Percentiles rank a stretch among this genome's conserved stretches.
phyloP scores from a whole-genome alignment of 2,113 vertebrate species.

The Neomonachus schauinslandi region DNA sequence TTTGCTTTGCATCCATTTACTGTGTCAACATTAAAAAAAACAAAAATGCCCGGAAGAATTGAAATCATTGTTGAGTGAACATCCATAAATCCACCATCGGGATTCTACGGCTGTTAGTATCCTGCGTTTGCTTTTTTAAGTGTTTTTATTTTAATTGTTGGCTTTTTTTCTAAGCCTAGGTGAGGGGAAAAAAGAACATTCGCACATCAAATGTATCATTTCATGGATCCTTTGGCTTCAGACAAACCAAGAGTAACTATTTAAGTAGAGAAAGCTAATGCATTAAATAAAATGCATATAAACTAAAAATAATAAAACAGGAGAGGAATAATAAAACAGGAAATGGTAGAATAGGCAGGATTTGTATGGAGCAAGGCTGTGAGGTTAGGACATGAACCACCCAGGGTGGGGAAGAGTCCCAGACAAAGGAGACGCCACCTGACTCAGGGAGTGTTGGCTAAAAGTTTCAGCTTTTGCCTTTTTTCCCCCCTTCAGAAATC shows the following conservation, averaged over 20 bases:
- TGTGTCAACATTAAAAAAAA: not conserved
- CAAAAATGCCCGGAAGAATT: not conserved
- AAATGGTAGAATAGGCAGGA: fast-evolving
- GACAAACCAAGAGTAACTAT: not conserved
- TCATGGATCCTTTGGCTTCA: not conserved
- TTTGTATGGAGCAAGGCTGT: too few relatives aligned
- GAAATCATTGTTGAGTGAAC: not conserved
- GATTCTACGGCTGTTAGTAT: fast-evolving
- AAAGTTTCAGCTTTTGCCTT: not conserved
- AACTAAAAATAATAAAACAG: too few relatives aligned
- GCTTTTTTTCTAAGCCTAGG: not conserved
- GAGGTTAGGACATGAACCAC: fast-evolving
- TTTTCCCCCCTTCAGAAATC: not conserved
- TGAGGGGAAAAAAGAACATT: not conserved
- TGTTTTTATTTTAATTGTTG: not conserved
- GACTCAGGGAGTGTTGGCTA: not conserved
- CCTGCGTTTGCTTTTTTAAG: not conserved
- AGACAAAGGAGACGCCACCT: too few relatives aligned
- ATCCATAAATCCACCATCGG: too few relatives aligned
- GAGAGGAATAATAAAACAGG: too few relatives aligned
- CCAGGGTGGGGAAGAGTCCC: not conserved
- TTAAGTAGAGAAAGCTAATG: not conserved
- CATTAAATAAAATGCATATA: not conserved
- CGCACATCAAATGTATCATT: not conserved
- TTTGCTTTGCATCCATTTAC: not conserved